Evolutionary conservation across 2,797 vertebrate genomes (phyloP).

Genomic region (Margarornis squamiger): DNA sequence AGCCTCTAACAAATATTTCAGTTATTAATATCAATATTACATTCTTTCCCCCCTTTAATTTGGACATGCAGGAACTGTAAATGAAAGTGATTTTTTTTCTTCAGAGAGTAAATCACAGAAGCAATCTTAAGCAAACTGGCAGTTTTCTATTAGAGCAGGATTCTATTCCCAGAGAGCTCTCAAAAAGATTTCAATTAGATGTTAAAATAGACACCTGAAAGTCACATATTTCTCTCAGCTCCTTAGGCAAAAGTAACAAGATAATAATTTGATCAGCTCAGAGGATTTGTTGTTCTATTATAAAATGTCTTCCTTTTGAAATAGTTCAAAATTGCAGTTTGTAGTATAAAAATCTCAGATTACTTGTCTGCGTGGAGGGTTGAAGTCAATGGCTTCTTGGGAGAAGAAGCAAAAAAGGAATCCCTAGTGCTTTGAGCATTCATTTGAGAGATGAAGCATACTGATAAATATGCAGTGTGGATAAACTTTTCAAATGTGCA

Average conservation of each 20-base stretch:
- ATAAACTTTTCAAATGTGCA: conserved; percentile 14
- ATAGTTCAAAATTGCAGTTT: conserved; percentile 64
- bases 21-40: conserved; percentile 66
- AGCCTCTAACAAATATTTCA: conserved; percentile 46
- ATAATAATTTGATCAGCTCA: conserved; percentile 73
- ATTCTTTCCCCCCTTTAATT: conserved; percentile 63
- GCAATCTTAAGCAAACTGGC: conserved; percentile 68
- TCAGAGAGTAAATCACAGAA: conserved; percentile 63
- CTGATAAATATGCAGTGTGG: background rate
- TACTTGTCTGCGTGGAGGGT: background rate
- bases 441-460: background rate
- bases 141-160: conserved; percentile 63
- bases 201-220: conserved; percentile 77
- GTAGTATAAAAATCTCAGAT: background rate
- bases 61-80: conserved; percentile 34
- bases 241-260: conserved; percentile 76
- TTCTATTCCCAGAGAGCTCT: conserved; percentile 65
- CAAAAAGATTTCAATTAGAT: conserved; percentile 74
- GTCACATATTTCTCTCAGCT: conserved; percentile 68
- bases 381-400: conserved; percentile 1
- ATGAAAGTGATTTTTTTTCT: conserved; percentile 63
- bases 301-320: conserved; percentile 60
- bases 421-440: background rate
- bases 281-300: conserved; percentile 32
- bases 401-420: background rate